A percentile compares a stretch with the other conserved stretches of the same genome.
phyloP scores from a whole-genome alignment of 2,888 invertebrate species.

The Chrysopilus asiliformis region DNA sequence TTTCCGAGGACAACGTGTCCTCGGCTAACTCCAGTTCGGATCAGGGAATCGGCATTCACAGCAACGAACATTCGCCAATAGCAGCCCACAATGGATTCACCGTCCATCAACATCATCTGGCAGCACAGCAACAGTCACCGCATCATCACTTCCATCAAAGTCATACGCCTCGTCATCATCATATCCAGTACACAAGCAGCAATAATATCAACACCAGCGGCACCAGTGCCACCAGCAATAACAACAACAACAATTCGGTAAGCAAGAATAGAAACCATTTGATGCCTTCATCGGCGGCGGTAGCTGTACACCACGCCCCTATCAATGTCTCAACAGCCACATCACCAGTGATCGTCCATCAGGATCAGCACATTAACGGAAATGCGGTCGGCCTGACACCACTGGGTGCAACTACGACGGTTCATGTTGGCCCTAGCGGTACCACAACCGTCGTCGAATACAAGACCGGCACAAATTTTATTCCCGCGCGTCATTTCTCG shows the following conservation, averaged over 20 bases:
- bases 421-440: conserved; percentile 34
- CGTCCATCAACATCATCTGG: conserved; percentile 4
- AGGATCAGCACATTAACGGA: conserved; percentile 11
- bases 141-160: conserved; percentile 4
- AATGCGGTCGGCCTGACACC: conserved; percentile 14
- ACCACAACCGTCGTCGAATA: conserved; percentile 36
- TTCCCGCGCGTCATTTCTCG: conserved; percentile 2
- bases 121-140: conserved; percentile 3
- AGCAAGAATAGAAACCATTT: conserved; percentile 16
- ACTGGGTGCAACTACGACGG: conserved; percentile 30
- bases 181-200: conserved; percentile 11
- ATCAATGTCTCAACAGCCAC: conserved; percentile 1
- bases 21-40: conserved; percentile 31
- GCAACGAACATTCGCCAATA: conserved; percentile 10
- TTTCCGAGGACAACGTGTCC: conserved; percentile 34
- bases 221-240: conserved; percentile 4
- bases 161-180: conserved; percentile 6
- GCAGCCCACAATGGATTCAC: background rate
- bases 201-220: conserved; percentile 15
- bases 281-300: conserved; percentile 10
- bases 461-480: conserved; percentile 20
- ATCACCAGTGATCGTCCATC: conserved; percentile 5
- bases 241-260: conserved; percentile 12
- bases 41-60: conserved; percentile 16
- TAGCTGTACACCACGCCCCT: background rate